Conservation (phyloP, 2,888 invertebrate species). For the Pegoplata infirma region DNA sequence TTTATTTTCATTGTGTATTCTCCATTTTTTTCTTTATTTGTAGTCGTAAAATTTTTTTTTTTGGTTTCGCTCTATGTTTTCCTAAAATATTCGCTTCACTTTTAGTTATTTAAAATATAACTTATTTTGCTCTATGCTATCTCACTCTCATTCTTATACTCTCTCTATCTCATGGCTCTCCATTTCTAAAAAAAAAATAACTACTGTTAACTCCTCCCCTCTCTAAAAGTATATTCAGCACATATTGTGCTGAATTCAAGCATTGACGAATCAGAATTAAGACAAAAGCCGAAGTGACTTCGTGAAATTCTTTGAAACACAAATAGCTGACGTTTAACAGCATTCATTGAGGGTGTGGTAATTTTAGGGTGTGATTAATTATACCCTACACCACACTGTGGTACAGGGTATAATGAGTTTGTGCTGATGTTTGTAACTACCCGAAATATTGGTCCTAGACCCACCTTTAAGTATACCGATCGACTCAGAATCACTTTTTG, state of each 20-base stretch:
- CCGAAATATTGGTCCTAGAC: too few relatives aligned
- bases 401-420: too few relatives aligned
- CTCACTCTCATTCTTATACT: not conserved
- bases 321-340: not conserved
- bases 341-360: too few relatives aligned
- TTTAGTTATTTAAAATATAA: not conserved
- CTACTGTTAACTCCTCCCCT: constrained; percentile 28
- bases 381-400: too few relatives aligned
- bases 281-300: constrained; percentile 49
- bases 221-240: constrained; percentile 22
- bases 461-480: too few relatives aligned
- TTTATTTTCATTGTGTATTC: not conserved
- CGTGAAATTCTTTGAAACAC: constrained; percentile 12
- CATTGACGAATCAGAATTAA: constrained; percentile 32
- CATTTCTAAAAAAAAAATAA: not conserved
- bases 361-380: too few relatives aligned
- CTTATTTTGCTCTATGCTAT: not conserved
- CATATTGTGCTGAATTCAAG: constrained; percentile 12
- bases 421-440: too few relatives aligned
- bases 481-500: too few relatives aligned
- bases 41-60: not conserved
- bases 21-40: not conserved
- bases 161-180: not conserved
- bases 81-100: not conserved
- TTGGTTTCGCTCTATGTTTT: constrained; percentile 10